Evolutionary conservation across 2,888 invertebrate genomes (phyloP).

Genomic region (Pelosia muscerda): DNA sequence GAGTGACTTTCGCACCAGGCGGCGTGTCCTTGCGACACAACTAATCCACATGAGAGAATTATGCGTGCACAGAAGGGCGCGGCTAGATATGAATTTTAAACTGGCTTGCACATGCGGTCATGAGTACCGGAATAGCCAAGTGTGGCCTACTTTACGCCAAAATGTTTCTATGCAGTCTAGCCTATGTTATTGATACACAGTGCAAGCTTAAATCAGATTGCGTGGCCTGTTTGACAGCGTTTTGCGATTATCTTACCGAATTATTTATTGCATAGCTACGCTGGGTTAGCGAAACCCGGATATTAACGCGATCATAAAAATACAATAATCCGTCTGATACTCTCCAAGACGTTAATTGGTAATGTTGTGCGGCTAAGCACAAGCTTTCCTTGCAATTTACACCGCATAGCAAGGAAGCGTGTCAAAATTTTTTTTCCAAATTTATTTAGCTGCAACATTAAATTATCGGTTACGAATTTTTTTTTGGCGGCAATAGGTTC

Average conservation of each 20-base stretch:
- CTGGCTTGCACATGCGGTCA: conserved; percentile 56
- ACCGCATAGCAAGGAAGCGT: no score
- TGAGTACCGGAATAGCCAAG: conserved; percentile 58
- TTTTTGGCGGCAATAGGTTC: no score
- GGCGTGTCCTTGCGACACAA: conserved; percentile 61
- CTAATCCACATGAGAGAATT: conserved; percentile 49
- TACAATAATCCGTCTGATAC: no score
- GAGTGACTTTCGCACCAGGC: conserved; percentile 7
- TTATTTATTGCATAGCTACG: background rate
- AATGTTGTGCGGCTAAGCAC: no score
- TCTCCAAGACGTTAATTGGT: no score
- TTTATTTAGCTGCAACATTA: no score
- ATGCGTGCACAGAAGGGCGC: conserved; percentile 65
- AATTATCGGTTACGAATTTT: no score
- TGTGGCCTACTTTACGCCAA: conserved; percentile 72
- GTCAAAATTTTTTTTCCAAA: no score
- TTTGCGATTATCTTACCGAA: background rate
- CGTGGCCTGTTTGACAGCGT: background rate
- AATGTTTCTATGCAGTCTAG: conserved; percentile 44
- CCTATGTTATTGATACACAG: conserved; percentile 14
- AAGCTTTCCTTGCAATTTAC: no score
- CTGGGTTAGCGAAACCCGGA: no score
- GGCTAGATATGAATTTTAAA: conserved; percentile 80
- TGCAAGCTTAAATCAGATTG: background rate
- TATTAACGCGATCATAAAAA: no score